Percentiles rank a stretch among this genome's conserved stretches.
These are phyloP conservation scores for Protobothrops flavoviridis DNA, from an alignment of 2,113 vertebrate genomes.

Conservation along the genomic window DNA sequence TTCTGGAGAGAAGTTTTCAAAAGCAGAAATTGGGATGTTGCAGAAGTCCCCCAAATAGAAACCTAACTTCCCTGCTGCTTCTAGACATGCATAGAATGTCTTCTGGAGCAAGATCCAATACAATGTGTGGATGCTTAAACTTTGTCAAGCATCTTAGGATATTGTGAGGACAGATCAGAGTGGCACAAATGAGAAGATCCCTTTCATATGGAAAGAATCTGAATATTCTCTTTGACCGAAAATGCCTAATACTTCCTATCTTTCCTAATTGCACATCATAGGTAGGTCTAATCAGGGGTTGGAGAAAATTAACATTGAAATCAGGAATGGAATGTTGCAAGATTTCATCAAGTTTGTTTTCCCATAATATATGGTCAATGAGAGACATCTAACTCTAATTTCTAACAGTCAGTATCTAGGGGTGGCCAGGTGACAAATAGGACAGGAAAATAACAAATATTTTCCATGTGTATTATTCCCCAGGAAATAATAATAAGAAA, in stretches of 20 bases:
- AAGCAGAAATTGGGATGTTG: background rate
- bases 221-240: background rate
- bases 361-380: background rate
- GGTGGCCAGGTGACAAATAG: background rate
- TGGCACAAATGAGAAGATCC: background rate
- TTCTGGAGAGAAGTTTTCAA: background rate
- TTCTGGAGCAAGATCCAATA: background rate
- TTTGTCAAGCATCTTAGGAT: background rate
- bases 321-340: background rate
- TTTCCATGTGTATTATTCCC: background rate
- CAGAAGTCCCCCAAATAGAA: background rate
- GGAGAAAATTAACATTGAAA: background rate
- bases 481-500: background rate
- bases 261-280: background rate
- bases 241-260: background rate
- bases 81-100: background rate
- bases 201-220: background rate
- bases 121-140: background rate
- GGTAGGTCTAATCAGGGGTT: background rate
- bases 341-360: background rate
- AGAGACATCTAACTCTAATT: background rate
- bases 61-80: background rate
- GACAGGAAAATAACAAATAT: background rate
- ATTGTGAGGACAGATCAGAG: background rate
- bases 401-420: background rate